phyloP scores from a whole-genome alignment of 2,113 vertebrate species.

The Amia ocellicauda region DNA sequence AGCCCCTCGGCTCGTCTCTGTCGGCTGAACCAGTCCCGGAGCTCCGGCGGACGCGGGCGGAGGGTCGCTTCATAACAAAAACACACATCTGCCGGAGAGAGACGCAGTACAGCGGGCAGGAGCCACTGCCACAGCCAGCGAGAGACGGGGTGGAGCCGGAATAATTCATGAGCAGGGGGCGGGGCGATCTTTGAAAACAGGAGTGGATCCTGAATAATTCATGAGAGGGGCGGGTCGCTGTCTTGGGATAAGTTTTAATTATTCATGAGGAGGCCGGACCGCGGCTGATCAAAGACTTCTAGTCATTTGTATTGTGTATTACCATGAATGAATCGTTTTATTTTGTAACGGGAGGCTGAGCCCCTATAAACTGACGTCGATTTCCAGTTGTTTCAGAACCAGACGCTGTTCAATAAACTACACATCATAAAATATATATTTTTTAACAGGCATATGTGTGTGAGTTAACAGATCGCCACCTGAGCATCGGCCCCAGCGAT shows the following conservation, averaged over 20 bases:
- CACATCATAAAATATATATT: too few species aligned
- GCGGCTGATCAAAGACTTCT: too few species aligned
- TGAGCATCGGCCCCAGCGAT: too few species aligned
- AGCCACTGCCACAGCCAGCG: conserved; percentile 9
- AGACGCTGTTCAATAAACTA: too few species aligned
- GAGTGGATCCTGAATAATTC: conserved; percentile 58
- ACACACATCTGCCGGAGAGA: conserved; percentile 44
- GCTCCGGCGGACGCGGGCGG: conserved; percentile 9
- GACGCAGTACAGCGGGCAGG: conserved; percentile 45
- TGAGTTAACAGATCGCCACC: too few species aligned
- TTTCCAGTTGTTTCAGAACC: too few species aligned
- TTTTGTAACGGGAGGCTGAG: conserved; percentile 32
- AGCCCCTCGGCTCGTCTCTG: conserved; percentile 34
- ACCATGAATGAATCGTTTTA: too few species aligned
- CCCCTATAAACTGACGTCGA: too few species aligned
- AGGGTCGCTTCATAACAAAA: conserved; percentile 28
- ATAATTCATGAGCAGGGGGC: conserved; percentile 61
- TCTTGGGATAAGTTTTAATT: background rate
- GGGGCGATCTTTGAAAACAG: conserved; percentile 37
- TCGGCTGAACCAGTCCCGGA: conserved; percentile 34
- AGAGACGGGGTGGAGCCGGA: conserved; percentile 29
- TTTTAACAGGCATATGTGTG: too few species aligned
- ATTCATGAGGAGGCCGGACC: too few species aligned
- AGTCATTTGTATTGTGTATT: too few species aligned
- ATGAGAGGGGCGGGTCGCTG: conserved; percentile 45